These are phyloP conservation scores for Lasioglossum calceatum DNA, from an alignment of 2,888 invertebrate species.

Conservation along the genomic window DNA sequence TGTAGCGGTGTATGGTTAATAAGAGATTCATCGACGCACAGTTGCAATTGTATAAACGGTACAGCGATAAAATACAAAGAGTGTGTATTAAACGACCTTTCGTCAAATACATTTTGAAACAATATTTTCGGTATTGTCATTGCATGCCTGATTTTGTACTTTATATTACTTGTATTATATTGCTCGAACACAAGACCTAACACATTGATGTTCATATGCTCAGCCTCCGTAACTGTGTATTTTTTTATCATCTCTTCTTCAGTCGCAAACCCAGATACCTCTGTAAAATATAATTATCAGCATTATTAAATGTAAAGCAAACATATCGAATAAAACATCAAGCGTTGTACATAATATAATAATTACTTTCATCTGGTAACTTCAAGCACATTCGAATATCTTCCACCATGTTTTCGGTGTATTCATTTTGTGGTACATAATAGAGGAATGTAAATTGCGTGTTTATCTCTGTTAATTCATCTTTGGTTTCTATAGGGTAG, in stretches of 20 bases:
- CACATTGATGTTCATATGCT: conserved; percentile 49
- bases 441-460: conserved; percentile 62
- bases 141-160: conserved; percentile 77
- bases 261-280: conserved; percentile 67
- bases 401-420: conserved; percentile 73
- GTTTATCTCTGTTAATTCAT: conserved; percentile 28
- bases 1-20: conserved; percentile 67
- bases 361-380: conserved; percentile 71
- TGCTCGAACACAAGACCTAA: conserved; percentile 77
- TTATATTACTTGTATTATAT: conserved; percentile 69
- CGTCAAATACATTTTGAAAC: conserved; percentile 56
- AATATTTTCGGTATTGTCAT: conserved; percentile 61
- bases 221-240: conserved; percentile 69
- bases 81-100: conserved; percentile 22
- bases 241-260: conserved; percentile 76
- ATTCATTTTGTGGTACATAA: conserved; percentile 75
- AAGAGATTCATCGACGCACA: conserved; percentile 77
- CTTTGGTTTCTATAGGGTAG: conserved; percentile 61
- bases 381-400: conserved; percentile 71
- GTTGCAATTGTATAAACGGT: conserved; percentile 76
- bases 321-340: neutral
- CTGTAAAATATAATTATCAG: conserved; percentile 28
- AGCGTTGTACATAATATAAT: conserved; percentile 6
- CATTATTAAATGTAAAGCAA: neutral
- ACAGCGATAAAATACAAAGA: conserved; percentile 37